phyloP scores from a whole-genome alignment of 2,113 vertebrate species.

The Collichthys lucidus region DNA sequence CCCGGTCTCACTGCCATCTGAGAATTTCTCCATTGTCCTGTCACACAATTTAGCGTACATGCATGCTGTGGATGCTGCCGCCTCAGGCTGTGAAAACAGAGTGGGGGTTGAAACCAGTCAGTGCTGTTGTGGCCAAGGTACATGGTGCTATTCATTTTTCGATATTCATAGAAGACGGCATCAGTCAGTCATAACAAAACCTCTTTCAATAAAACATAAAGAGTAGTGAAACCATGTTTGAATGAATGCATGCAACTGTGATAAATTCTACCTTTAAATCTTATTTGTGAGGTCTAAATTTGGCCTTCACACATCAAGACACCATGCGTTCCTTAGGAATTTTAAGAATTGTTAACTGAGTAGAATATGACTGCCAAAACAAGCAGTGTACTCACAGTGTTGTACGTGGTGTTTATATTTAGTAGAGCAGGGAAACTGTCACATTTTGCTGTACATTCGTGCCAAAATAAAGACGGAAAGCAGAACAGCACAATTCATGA shows the following conservation, averaged over 20 bases:
- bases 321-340: too few relatives aligned
- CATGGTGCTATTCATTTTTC: not conserved
- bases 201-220: not conserved
- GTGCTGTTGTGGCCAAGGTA: not conserved
- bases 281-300: not conserved
- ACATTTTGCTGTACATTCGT: not conserved
- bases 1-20: conserved; percentile 25
- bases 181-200: not conserved
- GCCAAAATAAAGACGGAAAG: not conserved
- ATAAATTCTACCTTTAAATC: not conserved
- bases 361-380: not conserved
- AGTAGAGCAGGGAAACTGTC: not conserved
- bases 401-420: not conserved
- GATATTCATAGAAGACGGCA: conserved; percentile 11
- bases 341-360: not conserved
- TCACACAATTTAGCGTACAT: conserved; percentile 19
- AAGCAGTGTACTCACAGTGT: not conserved
- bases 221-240: not conserved
- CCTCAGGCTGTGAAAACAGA: conserved; percentile 26
- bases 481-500: conserved; percentile 3
- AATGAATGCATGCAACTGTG: not conserved
- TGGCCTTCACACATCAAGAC: not conserved
- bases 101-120: conserved; percentile 13
- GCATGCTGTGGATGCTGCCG: conserved; percentile 24
- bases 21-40: conserved; percentile 54